Percentiles rank a stretch among this genome's conserved stretches.
Evolutionary conservation across 2,113 vertebrate genomes (phyloP).

Genomic region (Ochotona princeps): DNA sequence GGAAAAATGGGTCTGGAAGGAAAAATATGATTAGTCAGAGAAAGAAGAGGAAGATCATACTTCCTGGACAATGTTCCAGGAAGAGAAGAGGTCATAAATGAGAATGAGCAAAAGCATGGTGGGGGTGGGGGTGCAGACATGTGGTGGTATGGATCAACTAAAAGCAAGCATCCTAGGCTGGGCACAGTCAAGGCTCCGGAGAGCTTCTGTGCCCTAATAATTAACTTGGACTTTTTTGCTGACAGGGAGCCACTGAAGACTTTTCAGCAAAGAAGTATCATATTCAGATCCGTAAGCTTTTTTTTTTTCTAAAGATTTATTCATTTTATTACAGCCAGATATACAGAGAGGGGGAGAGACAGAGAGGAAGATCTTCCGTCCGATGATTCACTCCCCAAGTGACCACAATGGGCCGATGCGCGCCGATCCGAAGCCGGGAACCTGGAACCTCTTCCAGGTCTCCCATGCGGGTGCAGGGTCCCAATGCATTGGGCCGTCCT

Average conservation of each 20-base stretch:
- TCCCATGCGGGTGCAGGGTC: no score
- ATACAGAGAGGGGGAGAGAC: no score
- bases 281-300: background rate
- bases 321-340: no score
- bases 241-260: background rate
- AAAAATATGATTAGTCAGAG: background rate
- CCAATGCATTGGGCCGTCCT: no score
- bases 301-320: no score
- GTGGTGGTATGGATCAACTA: background rate
- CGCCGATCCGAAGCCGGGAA: no score
- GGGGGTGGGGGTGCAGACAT: rapidly evolving
- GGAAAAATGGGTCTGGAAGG: background rate
- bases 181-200: background rate
- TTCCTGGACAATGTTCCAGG: background rate
- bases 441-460: no score
- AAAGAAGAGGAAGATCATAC: background rate
- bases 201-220: background rate
- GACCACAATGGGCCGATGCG: no score
- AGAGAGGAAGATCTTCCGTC: no score
- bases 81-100: background rate
- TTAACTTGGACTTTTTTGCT: background rate
- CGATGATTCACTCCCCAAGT: no score
- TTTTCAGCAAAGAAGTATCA: no score
- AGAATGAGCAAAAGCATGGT: background rate
- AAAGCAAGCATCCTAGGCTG: background rate